Base-by-base conservation (phyloP, 2,888 invertebrate species). In the Campopleginae sp. region DNA sequence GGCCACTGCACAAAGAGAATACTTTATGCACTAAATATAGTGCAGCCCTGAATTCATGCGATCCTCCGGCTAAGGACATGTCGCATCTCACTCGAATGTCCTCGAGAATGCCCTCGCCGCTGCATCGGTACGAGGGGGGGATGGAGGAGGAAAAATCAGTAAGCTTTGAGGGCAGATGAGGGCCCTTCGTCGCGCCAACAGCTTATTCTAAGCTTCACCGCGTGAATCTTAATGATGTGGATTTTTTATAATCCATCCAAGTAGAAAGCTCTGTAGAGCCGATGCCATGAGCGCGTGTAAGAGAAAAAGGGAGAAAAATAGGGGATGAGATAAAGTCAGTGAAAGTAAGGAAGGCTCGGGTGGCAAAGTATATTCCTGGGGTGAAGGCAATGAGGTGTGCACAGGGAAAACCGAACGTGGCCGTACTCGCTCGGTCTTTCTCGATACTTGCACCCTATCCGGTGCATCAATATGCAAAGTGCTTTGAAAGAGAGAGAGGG, bases 321-420 rank as follows among this genome's bases (percentile, higher is more conserved):
- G 51, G 4, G 54, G 65, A 31, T 31, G 75, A 63, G 81, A 82
- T 80, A 80, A 78, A 85, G 85, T 61, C 58, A 74, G 77, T 46
- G 48, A 68, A 76, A 74, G 33, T 74, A 72, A 74, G 46, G 54
- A 79, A 71, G 19, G 80, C 33, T 44, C 42, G 78, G 75, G 89
- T 89, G 91, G 91, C 91, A 91, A 92, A 91, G 88, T 90, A 58
- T 58, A 58, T 58, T 89, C 87, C 86, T 87, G 89, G 89, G 89
- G 89, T 88, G 89, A 88, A 89, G 91, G 91, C 90, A 92, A 92
- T 92, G 91, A 90, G 88, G 90, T 89, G 91, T 90, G 91, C 88
- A 90, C 88, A 82, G 88, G 81, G 88, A 89, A 89, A 89, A 88
- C 75, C 89, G 31, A 76, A 82, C 66, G 83, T 84, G 61, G 72